Conservation (phyloP, 2,113 vertebrate genomes). For the Okapia johnstoni region DNA sequence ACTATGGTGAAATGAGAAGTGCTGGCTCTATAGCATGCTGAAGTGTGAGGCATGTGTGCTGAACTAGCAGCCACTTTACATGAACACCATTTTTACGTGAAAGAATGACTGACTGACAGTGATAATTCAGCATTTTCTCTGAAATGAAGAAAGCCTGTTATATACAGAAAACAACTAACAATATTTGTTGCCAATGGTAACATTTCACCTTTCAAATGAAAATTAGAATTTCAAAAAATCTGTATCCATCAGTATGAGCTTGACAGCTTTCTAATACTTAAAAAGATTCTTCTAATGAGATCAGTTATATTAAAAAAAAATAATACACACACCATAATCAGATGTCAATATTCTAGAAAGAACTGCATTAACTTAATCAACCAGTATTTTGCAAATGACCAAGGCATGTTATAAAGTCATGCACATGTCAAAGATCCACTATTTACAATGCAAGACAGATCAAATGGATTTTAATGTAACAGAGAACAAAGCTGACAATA, state of each 20-base stretch:
- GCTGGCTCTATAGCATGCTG: background rate
- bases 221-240: conserved; percentile 23
- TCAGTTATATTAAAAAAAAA: background rate
- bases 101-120: background rate
- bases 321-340: background rate
- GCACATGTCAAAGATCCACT: background rate
- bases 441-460: background rate
- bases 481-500: background rate
- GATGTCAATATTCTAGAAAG: background rate
- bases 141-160: background rate
- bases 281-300: background rate
- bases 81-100: background rate
- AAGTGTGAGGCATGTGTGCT: background rate
- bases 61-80: background rate
- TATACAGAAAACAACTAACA: background rate
- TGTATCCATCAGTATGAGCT: background rate
- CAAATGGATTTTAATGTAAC: background rate
- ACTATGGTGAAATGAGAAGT: background rate
- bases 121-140: background rate
- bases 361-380: background rate
- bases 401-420: background rate
- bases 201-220: conserved; percentile 40
- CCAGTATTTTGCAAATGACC: conserved; percentile 12
- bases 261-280: background rate
- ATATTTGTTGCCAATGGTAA: conserved; percentile 2